These are phyloP conservation scores for Chelidonichthys spinosus DNA, from an alignment of 2,797 vertebrate genomes.

Conservation along the genomic window DNA sequence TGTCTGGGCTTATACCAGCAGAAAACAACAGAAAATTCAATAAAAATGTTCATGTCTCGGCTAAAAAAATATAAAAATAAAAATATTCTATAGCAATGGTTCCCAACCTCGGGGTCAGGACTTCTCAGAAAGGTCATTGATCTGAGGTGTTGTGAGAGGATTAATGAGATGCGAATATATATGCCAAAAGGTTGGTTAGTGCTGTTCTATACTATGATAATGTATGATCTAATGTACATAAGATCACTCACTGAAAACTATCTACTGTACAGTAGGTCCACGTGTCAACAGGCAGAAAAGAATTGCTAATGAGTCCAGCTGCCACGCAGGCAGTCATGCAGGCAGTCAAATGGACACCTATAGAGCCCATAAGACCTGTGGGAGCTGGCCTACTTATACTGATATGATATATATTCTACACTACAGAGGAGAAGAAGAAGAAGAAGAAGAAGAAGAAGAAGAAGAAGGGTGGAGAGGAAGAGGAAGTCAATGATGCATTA, in stretches of 20 bases:
- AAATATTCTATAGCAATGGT: background rate
- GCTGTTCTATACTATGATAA: background rate
- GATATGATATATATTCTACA: background rate
- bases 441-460: constrained; percentile 19
- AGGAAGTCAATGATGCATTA: constrained; percentile 25
- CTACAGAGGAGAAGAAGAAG: constrained; percentile 13
- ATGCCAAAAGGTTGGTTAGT: background rate
- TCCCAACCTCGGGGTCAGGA: background rate
- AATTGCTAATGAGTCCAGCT: constrained; percentile 38
- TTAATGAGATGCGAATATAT: background rate
- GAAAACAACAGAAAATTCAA: background rate
- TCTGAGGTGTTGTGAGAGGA: background rate
- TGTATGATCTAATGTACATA: background rate
- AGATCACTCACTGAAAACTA: background rate
- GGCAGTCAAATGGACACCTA: constrained; percentile 54
- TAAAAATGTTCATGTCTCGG: background rate
- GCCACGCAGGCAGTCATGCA: constrained; percentile 43
- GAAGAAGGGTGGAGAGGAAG: constrained; percentile 7
- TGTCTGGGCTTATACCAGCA: background rate
- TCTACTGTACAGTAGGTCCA: background rate
- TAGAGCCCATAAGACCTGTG: constrained; percentile 54
- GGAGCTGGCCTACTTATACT: constrained; percentile 67
- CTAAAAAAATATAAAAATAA: background rate
- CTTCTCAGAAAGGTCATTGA: background rate
- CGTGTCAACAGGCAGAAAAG: constrained; percentile 14